Base-by-base conservation (phyloP, 2,888 invertebrate species). In the Ochropleura plecta region DNA sequence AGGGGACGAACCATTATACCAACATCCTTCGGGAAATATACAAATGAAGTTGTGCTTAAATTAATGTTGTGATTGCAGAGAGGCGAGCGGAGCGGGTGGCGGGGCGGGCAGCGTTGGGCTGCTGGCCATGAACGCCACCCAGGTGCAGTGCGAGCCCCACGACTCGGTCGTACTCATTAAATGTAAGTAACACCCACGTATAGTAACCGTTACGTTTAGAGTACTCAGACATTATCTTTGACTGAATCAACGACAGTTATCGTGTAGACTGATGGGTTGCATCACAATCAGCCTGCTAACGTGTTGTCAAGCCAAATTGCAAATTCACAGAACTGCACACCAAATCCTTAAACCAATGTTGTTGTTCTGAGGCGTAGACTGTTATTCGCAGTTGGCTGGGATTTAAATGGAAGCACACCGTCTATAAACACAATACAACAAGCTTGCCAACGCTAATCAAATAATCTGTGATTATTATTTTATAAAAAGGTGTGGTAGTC, bases 151-250 rank as follows among this genome's bases (percentile, higher is more conserved):
- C 92, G 97, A 96, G 95, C 96, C 97, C 95, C 97, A 97, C 93
- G 97, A 97, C 96, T 97, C 97, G 90, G 97, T 97, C 92, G 97
- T 97, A 89, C 97, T 97, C 94, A 97, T 97, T 92, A 97, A 97
- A 97, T 97, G 97, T 97, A 97, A 97, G 97, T 97, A 91, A 86
- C 87, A 87, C 88, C 86, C 88, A 86, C 86, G 88, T 78, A 71
- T 64, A 77, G 66, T 77, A 46, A 71, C 77, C 75, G 72, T 62
- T 75, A 70, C 57, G n/a, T 70, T 76, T 73, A 51, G 59, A 70
- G 60, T 70, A 57, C 63, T 20, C 69, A 18, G 53, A 72, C 67
- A 44, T 70, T 70, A 60, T 64, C 69, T 67, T 40, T 64, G 62
- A 80, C 71, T 73, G 20, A 79, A 73, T 57, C 79, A 73, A 63